Conservation (phyloP, 2,888 invertebrate species). For the Dynastes maya region DNA sequence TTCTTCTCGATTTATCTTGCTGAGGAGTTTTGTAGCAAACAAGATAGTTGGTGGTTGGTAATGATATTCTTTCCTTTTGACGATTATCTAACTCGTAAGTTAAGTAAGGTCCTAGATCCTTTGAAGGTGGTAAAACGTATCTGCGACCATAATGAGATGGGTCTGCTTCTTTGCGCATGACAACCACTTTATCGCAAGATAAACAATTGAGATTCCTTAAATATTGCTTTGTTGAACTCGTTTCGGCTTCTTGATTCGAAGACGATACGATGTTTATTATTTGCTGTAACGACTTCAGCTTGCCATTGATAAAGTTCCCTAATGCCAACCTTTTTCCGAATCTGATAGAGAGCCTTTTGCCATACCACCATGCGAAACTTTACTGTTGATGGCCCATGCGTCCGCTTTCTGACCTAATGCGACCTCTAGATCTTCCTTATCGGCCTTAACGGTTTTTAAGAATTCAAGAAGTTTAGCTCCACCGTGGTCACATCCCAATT, state of each 20-base stretch:
- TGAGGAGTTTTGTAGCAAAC: conserved; percentile 62
- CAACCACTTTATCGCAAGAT: conserved; percentile 83
- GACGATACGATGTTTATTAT: conserved; percentile 76
- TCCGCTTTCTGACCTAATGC: conserved; percentile 85
- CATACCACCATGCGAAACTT: conserved; percentile 83
- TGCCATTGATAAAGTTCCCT: conserved; percentile 77
- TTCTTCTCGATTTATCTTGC: conserved; percentile 52
- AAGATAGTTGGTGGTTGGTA: conserved; percentile 68
- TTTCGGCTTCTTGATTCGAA: conserved; percentile 77
- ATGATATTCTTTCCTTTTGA: conserved; percentile 70
- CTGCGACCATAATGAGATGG: conserved; percentile 70
- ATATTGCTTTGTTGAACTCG: conserved; percentile 81
- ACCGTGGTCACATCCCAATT: too few species aligned
- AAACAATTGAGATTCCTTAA: conserved; percentile 83
- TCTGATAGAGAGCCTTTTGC: conserved; percentile 78
- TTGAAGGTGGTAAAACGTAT: conserved; percentile 73
- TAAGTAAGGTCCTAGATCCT: conserved; percentile 80
- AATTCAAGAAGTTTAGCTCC: conserved; percentile 67
- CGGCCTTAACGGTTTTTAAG: conserved; percentile 79
- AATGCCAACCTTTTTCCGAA: conserved; percentile 80
- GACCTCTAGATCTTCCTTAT: conserved; percentile 81
- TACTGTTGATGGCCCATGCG: conserved; percentile 78
- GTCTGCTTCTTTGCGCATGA: conserved; percentile 78
- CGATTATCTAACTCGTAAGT: conserved; percentile 80
- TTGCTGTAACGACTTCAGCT: conserved; percentile 76